Percentiles rank a stretch among this genome's conserved stretches.
Evolutionary conservation across 2,888 invertebrate genomes (phyloP).

Genomic region (Shargacucullia verbasci): DNA sequence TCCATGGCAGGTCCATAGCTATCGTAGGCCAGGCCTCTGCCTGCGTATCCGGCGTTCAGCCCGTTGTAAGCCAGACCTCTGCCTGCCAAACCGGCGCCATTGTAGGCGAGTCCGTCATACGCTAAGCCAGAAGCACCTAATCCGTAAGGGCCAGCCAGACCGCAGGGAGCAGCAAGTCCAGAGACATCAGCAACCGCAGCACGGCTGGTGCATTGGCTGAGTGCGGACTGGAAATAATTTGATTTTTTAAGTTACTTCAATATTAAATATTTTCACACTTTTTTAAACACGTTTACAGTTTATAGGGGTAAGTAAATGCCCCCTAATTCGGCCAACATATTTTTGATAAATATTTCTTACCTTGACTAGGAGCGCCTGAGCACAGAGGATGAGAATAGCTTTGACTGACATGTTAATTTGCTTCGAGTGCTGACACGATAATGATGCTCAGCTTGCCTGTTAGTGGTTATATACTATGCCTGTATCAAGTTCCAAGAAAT

Average conservation of each 20-base stretch:
- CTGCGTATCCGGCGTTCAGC: slow-evolving; percentile 1
- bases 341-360: background rate
- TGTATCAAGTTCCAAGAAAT: slow-evolving; percentile 13
- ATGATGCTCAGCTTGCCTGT: slow-evolving; percentile 10
- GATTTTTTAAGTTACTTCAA: too few species aligned
- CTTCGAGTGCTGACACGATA: slow-evolving; percentile 27
- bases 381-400: slow-evolving; percentile 58
- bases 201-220: slow-evolving; percentile 8
- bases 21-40: slow-evolving; percentile 4
- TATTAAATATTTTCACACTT: too few species aligned
- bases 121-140: background rate
- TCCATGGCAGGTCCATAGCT: slow-evolving; percentile 6
- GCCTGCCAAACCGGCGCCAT: background rate
- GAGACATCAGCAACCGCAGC: slow-evolving; percentile 23
- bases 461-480: slow-evolving; percentile 7
- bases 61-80: slow-evolving; percentile 4
- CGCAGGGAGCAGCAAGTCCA: background rate
- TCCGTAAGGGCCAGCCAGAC: background rate
- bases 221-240: slow-evolving; percentile 17
- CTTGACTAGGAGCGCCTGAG: slow-evolving; percentile 49
- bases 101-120: background rate
- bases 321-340: too few species aligned
- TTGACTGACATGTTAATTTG: slow-evolving; percentile 60
- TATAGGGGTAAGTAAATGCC: background rate
- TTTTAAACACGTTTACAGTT: too few species aligned